A percentile compares a stretch with the other conserved stretches of the same genome.
Evolutionary conservation across 2,113 vertebrate species (phyloP).

Genomic region (Syngnathus typhle): DNA sequence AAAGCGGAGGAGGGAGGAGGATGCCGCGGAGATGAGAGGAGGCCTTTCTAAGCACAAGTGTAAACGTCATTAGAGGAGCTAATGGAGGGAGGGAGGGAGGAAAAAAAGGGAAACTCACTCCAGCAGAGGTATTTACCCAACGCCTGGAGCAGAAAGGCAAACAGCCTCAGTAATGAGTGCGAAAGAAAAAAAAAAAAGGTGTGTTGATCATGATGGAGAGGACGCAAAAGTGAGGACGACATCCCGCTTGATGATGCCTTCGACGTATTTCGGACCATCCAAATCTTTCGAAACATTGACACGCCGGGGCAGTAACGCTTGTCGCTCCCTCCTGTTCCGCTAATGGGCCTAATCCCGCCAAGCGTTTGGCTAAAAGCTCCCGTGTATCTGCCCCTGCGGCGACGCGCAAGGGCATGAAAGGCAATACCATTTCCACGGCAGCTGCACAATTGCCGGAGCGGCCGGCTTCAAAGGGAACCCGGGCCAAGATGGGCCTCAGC

Average conservation of each 20-base stretch:
- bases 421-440: constrained; percentile 45
- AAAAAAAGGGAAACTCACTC: constrained; percentile 35
- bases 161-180: constrained; percentile 49
- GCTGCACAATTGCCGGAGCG: constrained; percentile 26
- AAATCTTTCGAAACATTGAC: constrained; percentile 4
- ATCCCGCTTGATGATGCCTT: constrained; percentile 5
- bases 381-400: constrained; percentile 35
- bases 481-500: constrained; percentile 8
- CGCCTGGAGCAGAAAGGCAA: constrained; percentile 69
- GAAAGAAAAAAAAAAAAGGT: constrained; percentile 16
- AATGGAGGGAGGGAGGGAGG: constrained; percentile 56
- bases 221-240: neutral
- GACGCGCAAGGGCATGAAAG: constrained; percentile 56
- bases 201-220: neutral
- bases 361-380: constrained; percentile 51
- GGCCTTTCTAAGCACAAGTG: constrained; percentile 62
- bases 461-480: constrained; percentile 47
- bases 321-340: constrained; percentile 28
- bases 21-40: constrained; percentile 39
- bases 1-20: constrained; percentile 8
- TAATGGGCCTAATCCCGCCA: constrained; percentile 48
- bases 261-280: constrained; percentile 18
- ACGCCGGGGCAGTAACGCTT: constrained; percentile 11
- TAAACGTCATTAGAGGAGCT: constrained; percentile 71
- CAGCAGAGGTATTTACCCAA: constrained; percentile 66